Base-by-base conservation (phyloP, 2,797 vertebrate genomes). In the Microctenopoma stevenorrisi region DNA sequence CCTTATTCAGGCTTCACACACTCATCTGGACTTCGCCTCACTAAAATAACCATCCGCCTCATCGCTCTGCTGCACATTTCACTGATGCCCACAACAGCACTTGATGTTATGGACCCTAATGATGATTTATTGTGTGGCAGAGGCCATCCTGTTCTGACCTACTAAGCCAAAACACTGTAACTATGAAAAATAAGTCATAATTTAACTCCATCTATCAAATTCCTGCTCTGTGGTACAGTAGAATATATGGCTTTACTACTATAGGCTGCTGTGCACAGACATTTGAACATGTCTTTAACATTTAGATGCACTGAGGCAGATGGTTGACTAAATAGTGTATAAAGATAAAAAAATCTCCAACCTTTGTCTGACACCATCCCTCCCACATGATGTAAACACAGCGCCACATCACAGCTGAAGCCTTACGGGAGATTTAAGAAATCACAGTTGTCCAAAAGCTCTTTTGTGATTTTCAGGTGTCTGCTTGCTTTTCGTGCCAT, bases 1-100 rank as follows among this genome's bases (percentile, higher is more conserved):
- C 70, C 67, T 76, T 76, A 87, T 72, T 86, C 86, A 76, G 71
- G 63, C 63, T 71, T 76, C 83, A 74, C 74, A 61, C 81, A 85
- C 85, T 89, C 75, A 87, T 81, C 84, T 86, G 84, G 83, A 84
- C 78, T 64, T 80, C 3, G 44, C 63, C 64, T 75, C 64, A 60
- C 64, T 54, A 64, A 86, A 86, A 84, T 78, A 86, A 84, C 62
- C 62, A 48, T 53, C 76, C 30, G 44, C 71, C 82, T 81, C 74
- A 72, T 65, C 42, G 12, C 55, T 63, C 61, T 63, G 57, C 60
- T 48, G 72, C 60, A 73, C 30, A 50, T 73, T 77, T 57, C 33
- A 66, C 68, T 49, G 50, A 82, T 74, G 82, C 79, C 72, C 78
- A 68, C 72, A 64, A 28, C 70, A 80, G 33, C 57, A 28, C 62